phyloP scores from a whole-genome alignment of 1,140 invertebrate genomes.

The Bombus ignitus region DNA sequence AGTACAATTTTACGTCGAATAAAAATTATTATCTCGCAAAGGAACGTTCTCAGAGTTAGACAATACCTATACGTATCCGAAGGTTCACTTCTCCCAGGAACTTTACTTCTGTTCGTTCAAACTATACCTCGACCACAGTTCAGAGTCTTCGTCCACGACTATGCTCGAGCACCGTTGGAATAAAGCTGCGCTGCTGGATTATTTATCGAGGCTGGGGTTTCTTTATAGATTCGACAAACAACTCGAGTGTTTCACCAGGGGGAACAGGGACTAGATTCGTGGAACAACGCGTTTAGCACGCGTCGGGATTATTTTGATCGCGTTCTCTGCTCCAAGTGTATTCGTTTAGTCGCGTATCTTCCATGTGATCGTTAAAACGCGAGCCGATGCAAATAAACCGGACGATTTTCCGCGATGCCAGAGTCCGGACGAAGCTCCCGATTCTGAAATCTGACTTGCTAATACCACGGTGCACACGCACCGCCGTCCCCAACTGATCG shows the following conservation, averaged over 20 bases:
- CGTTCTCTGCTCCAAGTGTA: background rate
- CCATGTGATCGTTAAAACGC: conserved; percentile 4
- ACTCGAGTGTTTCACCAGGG: background rate
- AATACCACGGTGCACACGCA: conserved; percentile 35
- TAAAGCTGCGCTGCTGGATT: background rate
- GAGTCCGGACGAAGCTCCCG: conserved; percentile 1
- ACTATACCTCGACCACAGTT: no score
- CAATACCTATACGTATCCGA: no score
- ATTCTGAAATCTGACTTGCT: conserved; percentile 54
- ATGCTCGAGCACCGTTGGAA: no score
- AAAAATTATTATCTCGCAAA: no score
- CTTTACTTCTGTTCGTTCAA: no score
- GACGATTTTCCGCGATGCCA: conserved; percentile 40
- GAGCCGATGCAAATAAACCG: conserved; percentile 37
- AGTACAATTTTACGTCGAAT: no score
- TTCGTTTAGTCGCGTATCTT: conserved; percentile 11
- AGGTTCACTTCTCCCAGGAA: background rate
- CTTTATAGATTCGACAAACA: background rate
- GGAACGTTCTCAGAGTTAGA: no score
- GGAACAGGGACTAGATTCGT: background rate
- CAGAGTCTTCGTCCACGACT: no score
- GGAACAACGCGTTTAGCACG: conserved; percentile 10
- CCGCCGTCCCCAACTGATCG: background rate
- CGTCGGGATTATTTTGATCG: conserved; percentile 8
- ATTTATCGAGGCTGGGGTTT: background rate